Base-by-base conservation (phyloP, 2,797 vertebrate genomes). In the Brachyalestes nurse region DNA sequence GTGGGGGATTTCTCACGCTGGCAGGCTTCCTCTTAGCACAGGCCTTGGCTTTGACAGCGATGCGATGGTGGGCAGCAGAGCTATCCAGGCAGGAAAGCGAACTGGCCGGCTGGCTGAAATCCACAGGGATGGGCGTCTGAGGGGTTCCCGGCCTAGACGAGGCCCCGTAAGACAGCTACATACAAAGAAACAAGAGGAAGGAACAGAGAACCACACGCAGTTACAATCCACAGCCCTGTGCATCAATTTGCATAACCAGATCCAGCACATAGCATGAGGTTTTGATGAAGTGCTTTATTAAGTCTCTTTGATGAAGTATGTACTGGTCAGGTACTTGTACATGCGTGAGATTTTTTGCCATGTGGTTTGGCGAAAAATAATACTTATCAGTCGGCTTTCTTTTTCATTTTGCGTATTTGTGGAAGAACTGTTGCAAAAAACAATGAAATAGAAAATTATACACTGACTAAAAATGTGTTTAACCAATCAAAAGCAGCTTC, bases 41-140 rank as follows among this genome's bases (percentile, higher is more conserved):
- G 82, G 92, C 93, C 83, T 92, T 96, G 80, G 95, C 91, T 57
- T 93, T 95, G 84, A 98, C 89, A 28, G 93, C 93, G 79, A 97
- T 94, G 86, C 94, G 96, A 91, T 97, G 95, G 86, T 88, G 94
- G 87, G 97, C 96, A 55, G 96, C 95, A 1, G 96, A 95, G 88
- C 94, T 96, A 84, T 97, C 94, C 90, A 98, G 92, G 81, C 95
- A 97, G 82, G 88, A 87, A 0, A 93, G 81, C 0, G 92, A 91
- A 79, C 90, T 96, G 83, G 94, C 93, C 6, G 95, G 94, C 69
- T 85, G 88, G 72, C 91, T 93, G 89, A 98, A 97, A 87, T 96
- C 96, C 40, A 89, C 34, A 0, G 92, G 92, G 88, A 92, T 89
- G 28, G 57, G 85, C 49, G 86, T 88, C 42, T 91, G 92, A 83